Evolutionary conservation across 2,888 invertebrate species (phyloP).

Genomic region (Cyclophora punctaria): DNA sequence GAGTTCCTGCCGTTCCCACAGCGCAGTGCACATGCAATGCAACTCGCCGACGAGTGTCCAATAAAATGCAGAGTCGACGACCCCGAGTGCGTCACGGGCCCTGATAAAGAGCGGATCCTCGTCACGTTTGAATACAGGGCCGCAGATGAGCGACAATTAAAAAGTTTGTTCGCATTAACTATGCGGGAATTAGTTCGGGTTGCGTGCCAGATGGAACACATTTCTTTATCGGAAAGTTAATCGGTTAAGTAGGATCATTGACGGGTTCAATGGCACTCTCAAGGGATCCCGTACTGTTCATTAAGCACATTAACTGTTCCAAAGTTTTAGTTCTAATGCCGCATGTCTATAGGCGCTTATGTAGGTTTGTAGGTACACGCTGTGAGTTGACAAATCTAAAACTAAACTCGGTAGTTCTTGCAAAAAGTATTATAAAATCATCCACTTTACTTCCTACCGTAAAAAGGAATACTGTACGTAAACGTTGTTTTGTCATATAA

Average conservation of each 20-base stretch:
- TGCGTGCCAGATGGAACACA: conserved; percentile 62
- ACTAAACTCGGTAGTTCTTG: too few relatives aligned
- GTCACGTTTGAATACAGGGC: conserved; percentile 43
- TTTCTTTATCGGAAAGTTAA: conserved; percentile 41
- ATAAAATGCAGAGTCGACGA: conserved; percentile 67
- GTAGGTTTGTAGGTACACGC: too few relatives aligned
- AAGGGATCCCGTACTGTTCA: too few relatives aligned
- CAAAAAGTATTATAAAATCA: too few relatives aligned
- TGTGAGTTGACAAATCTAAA: too few relatives aligned
- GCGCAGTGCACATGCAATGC: conserved; percentile 40
- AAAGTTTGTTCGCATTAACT: conserved; percentile 68
- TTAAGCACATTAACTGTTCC: too few relatives aligned
- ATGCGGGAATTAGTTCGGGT: conserved; percentile 58
- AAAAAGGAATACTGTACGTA: too few relatives aligned
- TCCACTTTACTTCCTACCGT: too few relatives aligned
- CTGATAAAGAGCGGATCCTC: conserved; percentile 54
- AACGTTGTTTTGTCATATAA: too few relatives aligned
- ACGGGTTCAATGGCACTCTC: not conserved
- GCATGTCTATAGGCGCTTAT: too few relatives aligned
- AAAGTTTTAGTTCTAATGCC: too few relatives aligned
- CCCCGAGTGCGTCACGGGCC: conserved; percentile 60
- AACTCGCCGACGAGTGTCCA: conserved; percentile 37
- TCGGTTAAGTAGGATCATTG: conserved; percentile 1
- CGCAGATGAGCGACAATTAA: conserved; percentile 71
- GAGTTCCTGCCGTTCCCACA: conserved; percentile 60